Base-by-base conservation (phyloP, 2,888 invertebrate species). In the Abrostola tripartita region DNA sequence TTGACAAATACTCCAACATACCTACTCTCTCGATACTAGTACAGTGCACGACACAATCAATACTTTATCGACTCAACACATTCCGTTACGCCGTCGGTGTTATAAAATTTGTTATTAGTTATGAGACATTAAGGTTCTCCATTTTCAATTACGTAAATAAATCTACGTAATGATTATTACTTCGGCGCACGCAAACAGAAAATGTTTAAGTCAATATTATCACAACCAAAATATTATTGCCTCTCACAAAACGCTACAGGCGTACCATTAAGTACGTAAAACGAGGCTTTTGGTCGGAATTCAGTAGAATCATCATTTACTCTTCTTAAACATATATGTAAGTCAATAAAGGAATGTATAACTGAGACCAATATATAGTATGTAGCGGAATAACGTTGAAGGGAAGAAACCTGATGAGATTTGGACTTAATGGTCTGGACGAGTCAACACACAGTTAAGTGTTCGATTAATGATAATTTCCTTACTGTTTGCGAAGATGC, bases 151-250 rank as follows among this genome's bases (percentile, higher is more conserved):
- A 10, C n/a, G 49, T 9, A 50, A 52, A 71, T 59, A 61, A 44
- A 58, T 62, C 40, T 12, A 51, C 44, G 38, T 37, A 67, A 61
- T 60, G 40, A 61, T 64, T 51, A 72, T 58, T 55, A n/a, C 7
- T 52, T 8, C 58, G 12, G 0, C 37, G 52, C 72, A 72, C 72
- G 68, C 55, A 56, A 38, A 7, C 42, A 10, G 35, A 41, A 7
- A n/a, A 49, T 51, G 12, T 63, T 57, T 52, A 7, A 41, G 41
- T 52, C 11, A 56, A 47, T 51, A 11, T 38, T 61, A 36, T 36
- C 37, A 11, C n/a, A 53, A 12, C 24, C 12, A 41, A 47, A 55
- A 7, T n/a, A 37, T 51, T 10, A 41, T 38, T 51, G 52, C 35
- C 14, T 38, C 44, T 9, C 35, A 9, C 10, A 37, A n/a, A 37